Evolutionary conservation across 2,888 invertebrate genomes (phyloP).

Genomic region (Nomada ferruginata): DNA sequence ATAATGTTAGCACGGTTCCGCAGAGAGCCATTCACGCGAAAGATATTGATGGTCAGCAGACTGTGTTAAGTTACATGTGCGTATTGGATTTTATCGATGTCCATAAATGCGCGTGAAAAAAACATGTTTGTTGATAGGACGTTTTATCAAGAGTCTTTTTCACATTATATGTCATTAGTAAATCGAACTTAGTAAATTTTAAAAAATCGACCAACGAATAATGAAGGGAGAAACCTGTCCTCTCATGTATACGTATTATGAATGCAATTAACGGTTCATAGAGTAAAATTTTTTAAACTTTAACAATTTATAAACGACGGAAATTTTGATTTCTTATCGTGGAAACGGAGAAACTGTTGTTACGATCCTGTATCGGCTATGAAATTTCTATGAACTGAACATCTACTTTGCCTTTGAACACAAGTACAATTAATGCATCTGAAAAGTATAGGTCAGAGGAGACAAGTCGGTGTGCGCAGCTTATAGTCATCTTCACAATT

Average conservation of each 20-base stretch:
- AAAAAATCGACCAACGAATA: no score
- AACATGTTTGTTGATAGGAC: background rate
- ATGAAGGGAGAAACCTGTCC: no score
- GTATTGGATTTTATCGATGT: slow-evolving; percentile 22
- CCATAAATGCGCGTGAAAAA: background rate
- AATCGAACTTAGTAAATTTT: background rate
- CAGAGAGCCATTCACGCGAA: slow-evolving; percentile 30
- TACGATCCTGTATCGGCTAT: no score
- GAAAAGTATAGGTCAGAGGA: background rate
- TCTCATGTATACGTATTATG: no score
- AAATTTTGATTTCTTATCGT: background rate
- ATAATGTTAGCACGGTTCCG: slow-evolving; percentile 39
- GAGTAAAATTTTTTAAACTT: background rate
- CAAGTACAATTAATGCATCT: background rate
- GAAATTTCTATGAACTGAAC: slow-evolving; percentile 15
- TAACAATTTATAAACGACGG: background rate
- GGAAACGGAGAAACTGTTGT: slow-evolving; percentile 4
- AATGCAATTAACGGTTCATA: background rate
- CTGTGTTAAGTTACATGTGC: slow-evolving; percentile 28
- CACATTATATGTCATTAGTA: background rate
- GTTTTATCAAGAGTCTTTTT: slow-evolving; percentile 3
- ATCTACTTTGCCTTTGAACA: slow-evolving; percentile 1
- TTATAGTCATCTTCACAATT: background rate
- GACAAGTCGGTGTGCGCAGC: background rate
- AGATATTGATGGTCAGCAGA: slow-evolving; percentile 37